Evolutionary conservation across 2,797 vertebrate species (phyloP).

Genomic region (Cossypha caffra): DNA sequence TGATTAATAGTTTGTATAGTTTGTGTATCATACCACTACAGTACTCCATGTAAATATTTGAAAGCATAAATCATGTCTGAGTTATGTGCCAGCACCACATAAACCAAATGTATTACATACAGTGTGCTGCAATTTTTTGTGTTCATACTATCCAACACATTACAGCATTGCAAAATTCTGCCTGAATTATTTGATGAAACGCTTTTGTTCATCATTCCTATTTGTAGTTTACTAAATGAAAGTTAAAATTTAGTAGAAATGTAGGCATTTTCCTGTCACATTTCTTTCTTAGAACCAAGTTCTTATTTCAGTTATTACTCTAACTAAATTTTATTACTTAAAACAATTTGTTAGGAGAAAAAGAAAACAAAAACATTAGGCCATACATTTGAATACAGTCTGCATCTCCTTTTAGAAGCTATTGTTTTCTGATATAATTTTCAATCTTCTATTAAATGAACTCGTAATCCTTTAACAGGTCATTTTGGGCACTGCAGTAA

Average conservation of each 20-base stretch:
- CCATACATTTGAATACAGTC: background rate
- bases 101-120: background rate
- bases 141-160: background rate
- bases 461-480: background rate
- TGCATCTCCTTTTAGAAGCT: background rate
- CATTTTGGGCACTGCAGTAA: background rate
- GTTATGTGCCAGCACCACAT: background rate
- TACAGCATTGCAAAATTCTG: background rate
- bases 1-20: background rate
- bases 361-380: background rate
- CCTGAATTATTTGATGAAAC: background rate
- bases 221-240: background rate
- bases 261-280: background rate
- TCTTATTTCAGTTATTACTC: background rate
- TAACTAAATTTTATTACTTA: background rate
- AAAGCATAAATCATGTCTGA: background rate
- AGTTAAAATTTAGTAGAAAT: background rate
- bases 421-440: background rate
- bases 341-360: background rate
- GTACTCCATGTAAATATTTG: slow-evolving; percentile 12
- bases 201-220: background rate
- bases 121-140: background rate
- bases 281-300: background rate
- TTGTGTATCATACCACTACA: background rate
- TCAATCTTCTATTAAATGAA: background rate